These are phyloP conservation scores for Orchestia grillus DNA, from an alignment of 1,140 invertebrate genomes.

Conservation along the genomic window DNA sequence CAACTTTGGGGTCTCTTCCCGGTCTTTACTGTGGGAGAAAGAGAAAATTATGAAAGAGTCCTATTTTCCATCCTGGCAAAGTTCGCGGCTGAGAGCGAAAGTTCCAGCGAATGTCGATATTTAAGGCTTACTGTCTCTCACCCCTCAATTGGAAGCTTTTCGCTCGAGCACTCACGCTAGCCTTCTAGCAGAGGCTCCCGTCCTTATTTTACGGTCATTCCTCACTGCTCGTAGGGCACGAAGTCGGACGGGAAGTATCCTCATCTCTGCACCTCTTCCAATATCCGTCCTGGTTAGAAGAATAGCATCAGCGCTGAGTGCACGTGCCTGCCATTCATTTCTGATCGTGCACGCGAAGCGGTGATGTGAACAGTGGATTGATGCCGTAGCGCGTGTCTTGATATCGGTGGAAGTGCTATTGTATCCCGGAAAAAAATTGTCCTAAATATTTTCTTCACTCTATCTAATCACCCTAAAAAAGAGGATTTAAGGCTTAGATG, in stretches of 20 bases:
- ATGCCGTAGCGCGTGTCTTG: too few species aligned
- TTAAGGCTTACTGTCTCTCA: neutral
- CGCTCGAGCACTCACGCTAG: neutral
- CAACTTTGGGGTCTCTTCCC: conserved; percentile 8
- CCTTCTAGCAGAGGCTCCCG: neutral
- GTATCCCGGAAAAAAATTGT: too few species aligned
- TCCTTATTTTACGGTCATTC: neutral
- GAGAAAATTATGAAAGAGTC: neutral
- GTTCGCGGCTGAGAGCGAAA: neutral
- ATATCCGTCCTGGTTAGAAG: neutral
- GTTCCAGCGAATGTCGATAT: neutral
- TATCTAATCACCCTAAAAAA: too few species aligned
- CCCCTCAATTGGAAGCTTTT: neutral
- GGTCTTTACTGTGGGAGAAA: neutral
- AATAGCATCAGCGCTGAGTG: too few species aligned
- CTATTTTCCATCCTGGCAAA: neutral
- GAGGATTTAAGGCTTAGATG: too few species aligned
- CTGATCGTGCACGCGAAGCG: too few species aligned
- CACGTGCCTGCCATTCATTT: too few species aligned
- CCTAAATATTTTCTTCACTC: too few species aligned
- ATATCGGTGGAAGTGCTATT: too few species aligned
- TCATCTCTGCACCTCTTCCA: neutral
- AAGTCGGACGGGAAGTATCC: neutral
- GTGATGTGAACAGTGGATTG: too few species aligned
- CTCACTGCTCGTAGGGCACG: neutral